These are phyloP conservation scores for Phylloscopus whistleri DNA, from an alignment of 2,113 vertebrate species.

Conservation along the genomic window DNA sequence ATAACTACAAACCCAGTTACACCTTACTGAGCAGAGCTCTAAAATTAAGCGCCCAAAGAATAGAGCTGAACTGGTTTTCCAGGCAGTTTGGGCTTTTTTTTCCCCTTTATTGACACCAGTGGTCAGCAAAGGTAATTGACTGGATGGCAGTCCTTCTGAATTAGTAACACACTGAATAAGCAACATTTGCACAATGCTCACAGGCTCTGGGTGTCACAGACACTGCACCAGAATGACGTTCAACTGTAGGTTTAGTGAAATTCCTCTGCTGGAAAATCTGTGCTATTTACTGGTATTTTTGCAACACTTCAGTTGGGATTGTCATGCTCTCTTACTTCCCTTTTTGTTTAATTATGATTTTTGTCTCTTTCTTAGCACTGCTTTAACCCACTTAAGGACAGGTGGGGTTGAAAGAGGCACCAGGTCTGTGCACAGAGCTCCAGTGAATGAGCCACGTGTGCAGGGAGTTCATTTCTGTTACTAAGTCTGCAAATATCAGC, in stretches of 20 bases:
- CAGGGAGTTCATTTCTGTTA: neutral
- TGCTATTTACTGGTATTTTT: neutral
- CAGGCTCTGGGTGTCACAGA: neutral
- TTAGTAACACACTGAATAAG: neutral
- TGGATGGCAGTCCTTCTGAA: neutral
- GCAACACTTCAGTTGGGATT: neutral
- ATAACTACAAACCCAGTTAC: neutral
- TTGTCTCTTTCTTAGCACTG: neutral
- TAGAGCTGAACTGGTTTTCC: neutral
- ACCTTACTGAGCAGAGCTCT: neutral
- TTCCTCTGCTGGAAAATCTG: neutral
- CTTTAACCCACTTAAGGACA: neutral
- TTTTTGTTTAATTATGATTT: neutral
- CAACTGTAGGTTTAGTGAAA: neutral
- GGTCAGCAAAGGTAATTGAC: neutral
- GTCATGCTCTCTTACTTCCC: neutral
- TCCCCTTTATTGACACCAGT: neutral
- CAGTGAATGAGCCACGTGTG: neutral
- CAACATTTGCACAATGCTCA: neutral
- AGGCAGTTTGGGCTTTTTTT: neutral
- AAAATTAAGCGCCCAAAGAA: neutral
- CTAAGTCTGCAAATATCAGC: neutral
- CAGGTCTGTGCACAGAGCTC: neutral
- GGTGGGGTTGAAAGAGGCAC: neutral
- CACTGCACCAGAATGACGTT: neutral